Conservation (phyloP, 1,140 invertebrate genomes). For the Pantala flavescens region DNA sequence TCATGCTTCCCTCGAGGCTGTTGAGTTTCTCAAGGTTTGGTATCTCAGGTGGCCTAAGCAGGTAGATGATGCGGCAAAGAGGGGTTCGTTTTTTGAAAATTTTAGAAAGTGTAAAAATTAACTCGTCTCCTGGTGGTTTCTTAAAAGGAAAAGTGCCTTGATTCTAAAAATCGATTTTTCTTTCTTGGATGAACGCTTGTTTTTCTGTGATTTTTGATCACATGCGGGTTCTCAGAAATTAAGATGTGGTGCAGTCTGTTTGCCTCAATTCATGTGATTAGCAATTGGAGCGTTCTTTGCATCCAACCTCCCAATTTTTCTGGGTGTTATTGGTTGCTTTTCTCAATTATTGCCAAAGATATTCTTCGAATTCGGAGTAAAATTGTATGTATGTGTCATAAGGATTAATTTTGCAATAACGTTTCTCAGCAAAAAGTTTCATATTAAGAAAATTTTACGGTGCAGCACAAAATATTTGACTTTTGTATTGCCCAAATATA, state of each 20-base stretch:
- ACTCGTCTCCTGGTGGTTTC: neutral
- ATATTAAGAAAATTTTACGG: neutral
- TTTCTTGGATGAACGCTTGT: neutral
- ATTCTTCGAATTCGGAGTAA: neutral
- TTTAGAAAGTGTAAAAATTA: neutral
- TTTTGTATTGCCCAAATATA: neutral
- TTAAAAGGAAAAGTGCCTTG: neutral
- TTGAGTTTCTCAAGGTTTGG: neutral
- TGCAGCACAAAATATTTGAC: neutral
- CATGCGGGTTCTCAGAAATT: too few species aligned
- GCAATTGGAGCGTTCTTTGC: neutral
- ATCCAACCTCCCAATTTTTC: neutral
- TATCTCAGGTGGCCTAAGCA: neutral
- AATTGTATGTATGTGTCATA: slow-evolving; percentile 3
- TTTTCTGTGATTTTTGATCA: neutral
- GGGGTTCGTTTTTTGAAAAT: too few species aligned
- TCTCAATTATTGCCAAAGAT: neutral
- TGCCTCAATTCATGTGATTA: too few species aligned
- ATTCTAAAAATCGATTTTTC: neutral
- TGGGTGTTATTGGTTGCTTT: slow-evolving; percentile 1
- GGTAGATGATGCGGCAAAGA: too few species aligned
- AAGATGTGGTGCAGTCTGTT: too few species aligned
- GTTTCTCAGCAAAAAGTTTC: neutral
- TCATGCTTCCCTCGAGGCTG: neutral
- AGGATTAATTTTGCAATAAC: neutral